These are phyloP conservation scores for Entomobrya multifasciata DNA, from an alignment of 2,888 invertebrate species.

Conservation along the genomic window DNA sequence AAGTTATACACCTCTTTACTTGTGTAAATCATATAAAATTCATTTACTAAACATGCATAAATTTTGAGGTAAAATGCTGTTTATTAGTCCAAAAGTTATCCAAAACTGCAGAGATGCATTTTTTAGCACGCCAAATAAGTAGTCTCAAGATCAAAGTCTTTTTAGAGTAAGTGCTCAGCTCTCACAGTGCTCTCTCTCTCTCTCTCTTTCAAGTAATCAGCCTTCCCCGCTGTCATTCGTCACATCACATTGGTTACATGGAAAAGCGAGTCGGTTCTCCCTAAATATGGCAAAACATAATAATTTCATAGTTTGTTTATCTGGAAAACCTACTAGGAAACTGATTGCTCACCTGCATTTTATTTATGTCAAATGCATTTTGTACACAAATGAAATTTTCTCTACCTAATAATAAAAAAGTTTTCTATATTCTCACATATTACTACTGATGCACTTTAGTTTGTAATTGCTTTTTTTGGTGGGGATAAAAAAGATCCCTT, in stretches of 20 bases:
- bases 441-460: too few relatives aligned
- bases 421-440: too few relatives aligned
- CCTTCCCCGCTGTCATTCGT: constrained; percentile 53
- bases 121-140: too few relatives aligned
- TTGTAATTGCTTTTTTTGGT: neutral
- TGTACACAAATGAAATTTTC: neutral
- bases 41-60: too few relatives aligned
- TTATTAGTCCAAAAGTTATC: too few relatives aligned
- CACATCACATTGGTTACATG: constrained; percentile 61
- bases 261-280: constrained; percentile 68
- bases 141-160: too few relatives aligned
- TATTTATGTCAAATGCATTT: constrained; percentile 57
- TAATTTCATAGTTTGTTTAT: constrained; percentile 69
- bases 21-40: too few relatives aligned
- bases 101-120: too few relatives aligned
- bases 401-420: neutral
- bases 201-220: neutral
- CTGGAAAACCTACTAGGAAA: constrained; percentile 60
- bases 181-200: neutral
- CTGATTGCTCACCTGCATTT: constrained; percentile 35
- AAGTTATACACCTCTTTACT: too few relatives aligned
- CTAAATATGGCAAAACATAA: constrained; percentile 71
- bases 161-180: too few relatives aligned
- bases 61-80: too few relatives aligned
- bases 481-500: too few relatives aligned